Percentiles rank a stretch among this genome's conserved stretches.
Evolutionary conservation across 2,797 vertebrate genomes (phyloP).

Genomic region (Danio jaintianensis): DNA sequence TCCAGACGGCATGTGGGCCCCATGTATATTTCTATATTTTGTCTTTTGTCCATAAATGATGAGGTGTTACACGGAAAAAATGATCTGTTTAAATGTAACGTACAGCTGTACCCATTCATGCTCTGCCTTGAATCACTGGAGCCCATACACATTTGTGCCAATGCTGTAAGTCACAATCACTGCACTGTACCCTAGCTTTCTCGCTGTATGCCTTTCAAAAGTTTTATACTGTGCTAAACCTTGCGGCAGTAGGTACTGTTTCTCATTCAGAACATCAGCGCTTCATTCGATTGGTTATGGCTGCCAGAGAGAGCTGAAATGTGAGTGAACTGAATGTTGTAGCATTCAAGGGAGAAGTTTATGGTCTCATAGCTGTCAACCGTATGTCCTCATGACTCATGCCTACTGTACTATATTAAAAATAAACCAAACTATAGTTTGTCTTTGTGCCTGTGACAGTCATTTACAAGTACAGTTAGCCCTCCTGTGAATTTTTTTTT

Average conservation of each 20-base stretch:
- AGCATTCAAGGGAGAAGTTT: slow-evolving; percentile 67
- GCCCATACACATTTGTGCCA: slow-evolving; percentile 68
- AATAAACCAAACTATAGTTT: slow-evolving; percentile 79
- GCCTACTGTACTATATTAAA: slow-evolving; percentile 76
- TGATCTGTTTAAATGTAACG: slow-evolving; percentile 43
- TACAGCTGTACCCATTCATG: slow-evolving; percentile 46
- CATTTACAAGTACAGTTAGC: background rate
- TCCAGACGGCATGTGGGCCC: slow-evolving; percentile 29
- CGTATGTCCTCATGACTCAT: slow-evolving; percentile 67
- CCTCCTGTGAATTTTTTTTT: no score
- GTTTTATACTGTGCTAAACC: slow-evolving; percentile 67
- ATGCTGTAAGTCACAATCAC: slow-evolving; percentile 57
- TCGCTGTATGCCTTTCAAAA: slow-evolving; percentile 69
- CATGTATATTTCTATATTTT: slow-evolving; percentile 18
- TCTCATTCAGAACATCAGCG: slow-evolving; percentile 73
- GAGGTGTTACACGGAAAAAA: slow-evolving; percentile 32
- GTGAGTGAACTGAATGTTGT: slow-evolving; percentile 64
- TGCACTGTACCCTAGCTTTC: slow-evolving; percentile 47
- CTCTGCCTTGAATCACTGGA: slow-evolving; percentile 38
- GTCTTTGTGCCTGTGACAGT: slow-evolving; percentile 52
- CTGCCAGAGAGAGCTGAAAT: slow-evolving; percentile 86
- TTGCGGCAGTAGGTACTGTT: slow-evolving; percentile 76
- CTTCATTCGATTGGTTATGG: slow-evolving; percentile 74
- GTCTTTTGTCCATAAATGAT: slow-evolving; percentile 35
- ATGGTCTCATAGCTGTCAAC: slow-evolving; percentile 69